Evolutionary conservation across 2,797 vertebrate species (phyloP).

Genomic region (Eospalax fontanierii): DNA sequence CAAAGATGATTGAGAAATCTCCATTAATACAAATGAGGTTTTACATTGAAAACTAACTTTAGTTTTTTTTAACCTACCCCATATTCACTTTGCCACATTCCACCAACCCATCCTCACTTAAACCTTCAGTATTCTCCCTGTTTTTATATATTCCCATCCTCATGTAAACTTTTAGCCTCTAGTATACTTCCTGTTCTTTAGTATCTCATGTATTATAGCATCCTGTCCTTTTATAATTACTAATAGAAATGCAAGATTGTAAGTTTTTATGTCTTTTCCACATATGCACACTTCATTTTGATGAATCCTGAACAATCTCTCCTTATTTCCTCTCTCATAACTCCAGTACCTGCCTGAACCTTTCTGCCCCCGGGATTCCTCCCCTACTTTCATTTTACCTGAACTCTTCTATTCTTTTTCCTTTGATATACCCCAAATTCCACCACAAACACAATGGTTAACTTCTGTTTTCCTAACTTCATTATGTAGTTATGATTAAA

Average conservation of each 20-base stretch:
- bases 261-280: neutral
- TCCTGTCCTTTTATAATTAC: neutral
- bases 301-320: neutral
- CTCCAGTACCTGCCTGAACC: neutral
- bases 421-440: neutral
- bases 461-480: neutral
- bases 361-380: neutral
- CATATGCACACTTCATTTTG: neutral
- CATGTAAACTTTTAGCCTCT: neutral
- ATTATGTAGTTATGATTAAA: neutral
- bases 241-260: neutral
- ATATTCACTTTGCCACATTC: neutral
- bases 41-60: neutral
- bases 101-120: neutral
- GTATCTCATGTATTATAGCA: neutral
- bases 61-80: neutral
- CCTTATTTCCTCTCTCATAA: neutral
- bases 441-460: neutral
- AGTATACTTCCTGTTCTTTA: no score
- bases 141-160: no score
- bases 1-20: neutral
- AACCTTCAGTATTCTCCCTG: neutral
- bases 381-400: neutral
- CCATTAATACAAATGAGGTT: neutral
- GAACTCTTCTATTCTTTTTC: neutral